Percentiles rank a stretch among this genome's conserved stretches.
These are phyloP conservation scores for Gandaritis pyraliata DNA, from an alignment of 2,888 invertebrate genomes.

Conservation along the genomic window DNA sequence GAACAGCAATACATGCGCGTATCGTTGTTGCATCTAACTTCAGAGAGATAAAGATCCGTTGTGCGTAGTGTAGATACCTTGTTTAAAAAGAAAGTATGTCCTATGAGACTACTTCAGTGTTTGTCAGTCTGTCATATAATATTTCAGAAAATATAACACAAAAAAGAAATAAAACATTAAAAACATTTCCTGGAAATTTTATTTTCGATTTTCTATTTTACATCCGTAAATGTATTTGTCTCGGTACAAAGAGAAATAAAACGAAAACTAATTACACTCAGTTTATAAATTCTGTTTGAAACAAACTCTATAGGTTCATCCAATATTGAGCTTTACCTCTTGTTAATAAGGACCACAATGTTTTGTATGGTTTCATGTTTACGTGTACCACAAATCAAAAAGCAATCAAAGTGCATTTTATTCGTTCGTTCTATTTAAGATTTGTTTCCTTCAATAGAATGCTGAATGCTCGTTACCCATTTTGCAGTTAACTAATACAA, in stretches of 20 bases:
- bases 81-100: too few species aligned
- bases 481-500: constrained; percentile 15
- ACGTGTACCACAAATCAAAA: constrained; percentile 70
- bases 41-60: too few species aligned
- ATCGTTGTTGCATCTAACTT: too few species aligned
- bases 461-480: constrained; percentile 53
- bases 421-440: constrained; percentile 68
- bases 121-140: too few species aligned
- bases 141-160: not conserved
- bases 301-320: not conserved
- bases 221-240: constrained; percentile 15
- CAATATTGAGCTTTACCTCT: constrained; percentile 7
- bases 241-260: constrained; percentile 25
- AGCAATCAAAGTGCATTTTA: constrained; percentile 70
- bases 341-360: constrained; percentile 12
- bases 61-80: too few species aligned
- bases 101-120: too few species aligned
- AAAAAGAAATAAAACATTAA: constrained; percentile 1
- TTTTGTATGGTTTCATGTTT: constrained; percentile 47
- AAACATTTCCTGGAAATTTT: too few species aligned
- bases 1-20: too few species aligned
- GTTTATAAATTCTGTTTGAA: constrained; percentile 29
- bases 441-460: constrained; percentile 73
- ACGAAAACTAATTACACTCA: constrained; percentile 31
- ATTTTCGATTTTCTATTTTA: not conserved